Evolutionary conservation across 1,140 invertebrate genomes (phyloP), one percentile per base, ranked within the genome.

Genomic region (Halictus rubicundus): DNA sequence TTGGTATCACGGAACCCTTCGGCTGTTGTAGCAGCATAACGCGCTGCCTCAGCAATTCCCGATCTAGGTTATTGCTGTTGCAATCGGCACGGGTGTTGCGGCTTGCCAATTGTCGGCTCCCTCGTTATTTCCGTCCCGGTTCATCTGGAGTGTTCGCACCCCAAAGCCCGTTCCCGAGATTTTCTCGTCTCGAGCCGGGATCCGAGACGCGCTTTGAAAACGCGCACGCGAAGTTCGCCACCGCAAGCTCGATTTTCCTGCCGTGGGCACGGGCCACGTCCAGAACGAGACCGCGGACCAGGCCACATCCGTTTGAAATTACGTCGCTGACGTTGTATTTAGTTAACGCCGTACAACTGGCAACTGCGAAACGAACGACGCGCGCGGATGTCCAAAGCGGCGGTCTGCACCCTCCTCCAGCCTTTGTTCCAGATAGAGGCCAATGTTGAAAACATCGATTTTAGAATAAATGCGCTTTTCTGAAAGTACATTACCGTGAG

Each of bases 61-160:
- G 72, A 87, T 87, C 72, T 87, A 68, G 86, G 86, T 87, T 87
- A 87, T 84, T 84, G 82, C 84, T 68, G 83, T 81, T 85, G 82
- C 77, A 87, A 87, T 85, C 80, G 82, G 82, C 54, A 82, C 80
- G 75, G 85, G 54, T 82, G 60, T 82, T 82, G 86, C 59, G 77
- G 80, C 68, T 83, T 78, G 75, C 68, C 86, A 87, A 88, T 88
- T 87, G 87, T 85, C 69, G 82, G 77, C 59, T 59, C 49, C 23
- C 23, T 32, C 59, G n/a, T 79, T 70, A 54, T 70, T 32, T 52
- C 80, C 65, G 59, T 79, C 70, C 70, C 78, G 25, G 65, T 49
- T 49, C 54, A 52, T 7, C 66, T 27, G 37, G 25, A 9, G 21
- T 57, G 49, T 46, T 23, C 27, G 52, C 68, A 1, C 46, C 10